phyloP scores from a whole-genome alignment of 2,797 vertebrate species.

The Ptychadena robeensis region DNA sequence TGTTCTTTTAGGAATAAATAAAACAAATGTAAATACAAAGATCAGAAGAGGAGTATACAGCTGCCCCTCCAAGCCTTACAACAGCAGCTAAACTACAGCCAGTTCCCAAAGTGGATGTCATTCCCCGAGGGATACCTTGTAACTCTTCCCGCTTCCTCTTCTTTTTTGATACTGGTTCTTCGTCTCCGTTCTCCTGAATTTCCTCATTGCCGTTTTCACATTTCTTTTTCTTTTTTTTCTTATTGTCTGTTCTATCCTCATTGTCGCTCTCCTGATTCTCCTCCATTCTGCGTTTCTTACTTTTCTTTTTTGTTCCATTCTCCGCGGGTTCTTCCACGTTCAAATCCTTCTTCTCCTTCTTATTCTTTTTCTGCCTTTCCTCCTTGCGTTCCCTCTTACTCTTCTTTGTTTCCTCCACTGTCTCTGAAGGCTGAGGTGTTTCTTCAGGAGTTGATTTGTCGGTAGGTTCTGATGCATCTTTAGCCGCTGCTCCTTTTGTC shows the following conservation, averaged over 20 bases:
- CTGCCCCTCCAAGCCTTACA: too few relatives aligned
- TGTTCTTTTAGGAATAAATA: neutral
- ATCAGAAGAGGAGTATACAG: neutral
- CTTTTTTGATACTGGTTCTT: neutral
- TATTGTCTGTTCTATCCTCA: slow-evolving; percentile 43
- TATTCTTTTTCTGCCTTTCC: slow-evolving; percentile 79
- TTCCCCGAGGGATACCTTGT: slow-evolving; percentile 65
- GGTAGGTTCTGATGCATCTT: slow-evolving; percentile 9
- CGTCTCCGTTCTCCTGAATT: slow-evolving; percentile 10
- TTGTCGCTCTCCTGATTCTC: slow-evolving; percentile 62
- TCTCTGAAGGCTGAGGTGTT: slow-evolving; percentile 11
- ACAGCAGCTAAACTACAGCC: neutral
- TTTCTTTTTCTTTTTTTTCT: slow-evolving; percentile 71
- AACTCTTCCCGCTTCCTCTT: slow-evolving; percentile 67
- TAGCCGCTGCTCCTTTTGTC: slow-evolving; percentile 63
- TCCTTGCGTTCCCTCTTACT: slow-evolving; percentile 77
- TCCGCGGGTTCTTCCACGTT: slow-evolving; percentile 67
- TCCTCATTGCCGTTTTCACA: slow-evolving; percentile 34
- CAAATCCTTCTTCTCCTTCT: slow-evolving; percentile 78
- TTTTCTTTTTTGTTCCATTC: slow-evolving; percentile 64
- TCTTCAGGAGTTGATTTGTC: slow-evolving; percentile 22
- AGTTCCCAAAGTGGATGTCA: neutral
- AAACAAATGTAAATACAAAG: too few relatives aligned
- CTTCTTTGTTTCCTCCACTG: slow-evolving; percentile 66
- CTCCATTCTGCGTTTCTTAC: slow-evolving; percentile 69